Evolutionary conservation across 2,113 vertebrate genomes (phyloP).

Genomic region (Circaetus gallicus): DNA sequence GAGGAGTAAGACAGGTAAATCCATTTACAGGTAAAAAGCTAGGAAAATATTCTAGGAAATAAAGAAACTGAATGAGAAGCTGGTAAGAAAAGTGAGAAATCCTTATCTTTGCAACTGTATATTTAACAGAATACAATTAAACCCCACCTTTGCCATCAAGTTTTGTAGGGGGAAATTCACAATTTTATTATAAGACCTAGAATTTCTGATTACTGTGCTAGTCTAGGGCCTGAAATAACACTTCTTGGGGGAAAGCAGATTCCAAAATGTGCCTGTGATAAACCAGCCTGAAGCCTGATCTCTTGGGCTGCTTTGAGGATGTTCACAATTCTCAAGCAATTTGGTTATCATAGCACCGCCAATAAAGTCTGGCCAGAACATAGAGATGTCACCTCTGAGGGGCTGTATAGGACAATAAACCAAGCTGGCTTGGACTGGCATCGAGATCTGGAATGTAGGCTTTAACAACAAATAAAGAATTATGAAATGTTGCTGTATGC

Average conservation of each 20-base stretch:
- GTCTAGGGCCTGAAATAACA: background rate
- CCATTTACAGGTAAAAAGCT: background rate
- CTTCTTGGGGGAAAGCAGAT: background rate
- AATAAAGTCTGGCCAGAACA: background rate
- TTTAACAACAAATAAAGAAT: background rate
- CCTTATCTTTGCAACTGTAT: background rate
- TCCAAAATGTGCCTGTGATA: background rate
- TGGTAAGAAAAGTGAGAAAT: background rate
- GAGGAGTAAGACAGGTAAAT: background rate
- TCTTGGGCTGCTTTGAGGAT: background rate
- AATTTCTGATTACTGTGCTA: background rate
- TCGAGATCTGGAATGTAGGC: background rate
- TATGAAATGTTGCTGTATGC: background rate
- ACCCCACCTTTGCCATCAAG: background rate
- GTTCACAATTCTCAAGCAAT: background rate
- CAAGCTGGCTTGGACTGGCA: background rate
- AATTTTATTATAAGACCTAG: background rate
- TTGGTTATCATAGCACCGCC: background rate
- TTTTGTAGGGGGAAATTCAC: background rate
- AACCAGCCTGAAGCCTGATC: background rate
- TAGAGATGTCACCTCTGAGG: background rate
- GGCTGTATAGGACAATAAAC: background rate
- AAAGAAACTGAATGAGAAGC: background rate
- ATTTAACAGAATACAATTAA: background rate
- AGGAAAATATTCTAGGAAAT: background rate